Percentiles rank a stretch among this genome's conserved stretches.
Conservation (phyloP, 2,888 invertebrate species). For the Lasioglossum calceatum region DNA sequence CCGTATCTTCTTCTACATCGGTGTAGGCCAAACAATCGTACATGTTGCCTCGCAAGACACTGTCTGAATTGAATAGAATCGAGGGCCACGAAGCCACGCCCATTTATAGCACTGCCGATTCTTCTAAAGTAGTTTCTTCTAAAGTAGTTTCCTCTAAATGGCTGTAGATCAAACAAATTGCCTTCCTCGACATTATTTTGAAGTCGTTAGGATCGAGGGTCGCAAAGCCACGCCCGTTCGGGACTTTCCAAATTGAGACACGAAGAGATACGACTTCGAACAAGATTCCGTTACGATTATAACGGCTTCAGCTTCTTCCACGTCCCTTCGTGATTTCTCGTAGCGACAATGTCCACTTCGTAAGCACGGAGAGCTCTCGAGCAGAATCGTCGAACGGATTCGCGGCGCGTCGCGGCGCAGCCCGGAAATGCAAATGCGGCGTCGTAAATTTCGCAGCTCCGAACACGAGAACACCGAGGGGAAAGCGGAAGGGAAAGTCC, state of each 20-base stretch:
- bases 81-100: neutral
- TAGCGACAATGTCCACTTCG: neutral
- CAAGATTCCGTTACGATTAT: neutral
- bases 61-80: neutral
- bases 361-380: neutral
- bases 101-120: neutral
- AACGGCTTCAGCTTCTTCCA: neutral
- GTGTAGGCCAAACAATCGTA: too few relatives aligned
- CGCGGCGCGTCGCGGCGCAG: neutral
- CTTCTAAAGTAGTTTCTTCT: too few relatives aligned
- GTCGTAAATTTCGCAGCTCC: constrained; percentile 48
- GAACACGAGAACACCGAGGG: constrained; percentile 26
- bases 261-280: neutral
- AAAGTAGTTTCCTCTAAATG: too few relatives aligned
- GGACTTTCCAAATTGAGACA: neutral
- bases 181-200: neutral
- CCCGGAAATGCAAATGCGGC: constrained; percentile 52
- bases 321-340: neutral
- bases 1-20: too few relatives aligned
- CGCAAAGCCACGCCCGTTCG: neutral
- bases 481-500: constrained; percentile 51
- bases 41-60: neutral
- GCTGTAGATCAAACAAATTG: neutral
- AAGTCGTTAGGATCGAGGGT: neutral
- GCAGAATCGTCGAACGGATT: neutral